Base-by-base conservation (phyloP, 2,113 vertebrate species). In the Xenopus laevis region DNA sequence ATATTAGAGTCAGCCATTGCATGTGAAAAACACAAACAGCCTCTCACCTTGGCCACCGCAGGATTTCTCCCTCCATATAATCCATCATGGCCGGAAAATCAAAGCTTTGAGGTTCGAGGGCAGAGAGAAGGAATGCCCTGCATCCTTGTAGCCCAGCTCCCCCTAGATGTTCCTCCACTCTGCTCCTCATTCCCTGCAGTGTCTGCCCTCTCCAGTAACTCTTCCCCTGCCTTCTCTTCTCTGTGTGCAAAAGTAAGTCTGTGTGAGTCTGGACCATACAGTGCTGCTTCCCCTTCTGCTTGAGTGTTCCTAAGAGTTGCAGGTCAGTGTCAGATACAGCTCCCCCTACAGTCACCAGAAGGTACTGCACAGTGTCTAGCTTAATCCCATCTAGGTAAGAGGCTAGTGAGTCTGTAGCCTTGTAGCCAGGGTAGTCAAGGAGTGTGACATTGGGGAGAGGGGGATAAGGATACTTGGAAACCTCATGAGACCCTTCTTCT, bases 21-120 rank as follows among this genome's bases (percentile, higher is more conserved):
- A 6, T 6, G 6, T 33, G 30, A 33, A 33, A 33, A 33, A 33
- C 30, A 33, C 30, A 33, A 6, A 47, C 46, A 50, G 15, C 47
- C 10, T 55, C 80, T 75, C 59, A 79, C 80, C 79, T 78, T 17
- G 58, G 71, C 63, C 78, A 62, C n/a, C 68, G 78, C 7, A 82
- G 63, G 13, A 77, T 18, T 33, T 80, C 79, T 11, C 30, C 53
- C 65, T 77, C 79, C 50, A 82, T 44, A 18, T 21, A 50, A 18
- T 80, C 79, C 63, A 78, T 72, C 20, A 82, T 67, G 4, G 7
- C 9, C 4, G 15, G 44, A 40, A 82, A 80, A 44, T 82, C 79
- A 7, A 71, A 77, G 45, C 40, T 71, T 11, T 73, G 68, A 1
- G 58, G 10, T 71, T 80, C 77, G 16, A 82, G 69, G 8, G 40